Conservation (phyloP, 2,797 vertebrate species). For the Tragelaphus oryx region DNA sequence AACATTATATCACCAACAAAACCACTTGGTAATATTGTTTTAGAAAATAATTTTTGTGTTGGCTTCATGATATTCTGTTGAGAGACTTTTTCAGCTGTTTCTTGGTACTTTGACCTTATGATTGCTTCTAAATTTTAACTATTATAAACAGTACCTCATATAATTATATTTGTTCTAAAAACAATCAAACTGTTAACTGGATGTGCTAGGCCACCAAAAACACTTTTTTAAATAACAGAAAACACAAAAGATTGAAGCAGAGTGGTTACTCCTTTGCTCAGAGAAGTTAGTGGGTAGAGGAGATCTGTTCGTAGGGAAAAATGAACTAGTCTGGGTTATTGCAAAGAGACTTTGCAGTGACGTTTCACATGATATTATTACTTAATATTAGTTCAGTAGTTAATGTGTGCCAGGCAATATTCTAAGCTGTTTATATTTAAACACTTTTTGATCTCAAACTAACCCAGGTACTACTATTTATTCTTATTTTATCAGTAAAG, state of each 20-base stretch:
- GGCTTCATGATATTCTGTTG: not conserved
- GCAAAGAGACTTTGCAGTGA: not conserved
- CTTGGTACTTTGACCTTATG: not conserved
- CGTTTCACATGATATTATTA: not conserved
- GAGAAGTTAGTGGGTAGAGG: not conserved
- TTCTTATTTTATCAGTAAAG: not conserved
- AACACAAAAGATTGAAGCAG: not conserved
- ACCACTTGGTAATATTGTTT: not conserved
- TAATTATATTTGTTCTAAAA: not conserved
- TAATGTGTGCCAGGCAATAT: not conserved
- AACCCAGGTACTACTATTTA: too few species aligned
- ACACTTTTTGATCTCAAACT: not conserved
- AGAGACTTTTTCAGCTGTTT: not conserved
- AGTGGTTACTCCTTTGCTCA: not conserved
- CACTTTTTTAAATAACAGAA: not conserved
- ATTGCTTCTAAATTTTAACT: not conserved
- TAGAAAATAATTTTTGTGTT: not conserved
- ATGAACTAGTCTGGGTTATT: not conserved
- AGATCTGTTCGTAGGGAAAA: not conserved
- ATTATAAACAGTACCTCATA: not conserved
- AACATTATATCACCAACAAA: not conserved
- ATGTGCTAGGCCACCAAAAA: not conserved
- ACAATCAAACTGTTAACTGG: not conserved
- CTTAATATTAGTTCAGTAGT: not conserved
- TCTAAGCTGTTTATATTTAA: not conserved